phyloP scores from a whole-genome alignment of 1,140 invertebrate species.

The Protaetia brevitarsis region DNA sequence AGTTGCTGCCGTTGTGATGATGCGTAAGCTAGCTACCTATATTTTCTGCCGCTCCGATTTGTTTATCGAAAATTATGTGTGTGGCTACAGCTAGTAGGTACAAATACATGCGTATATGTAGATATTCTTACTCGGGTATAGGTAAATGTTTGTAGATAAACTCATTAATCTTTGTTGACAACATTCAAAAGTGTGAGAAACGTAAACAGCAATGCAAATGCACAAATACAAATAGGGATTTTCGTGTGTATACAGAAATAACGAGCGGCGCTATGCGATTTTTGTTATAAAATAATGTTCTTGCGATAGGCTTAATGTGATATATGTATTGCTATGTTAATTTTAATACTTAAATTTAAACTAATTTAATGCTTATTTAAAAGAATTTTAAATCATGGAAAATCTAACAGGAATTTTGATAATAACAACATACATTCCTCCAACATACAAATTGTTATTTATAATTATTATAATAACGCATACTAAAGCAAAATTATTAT shows the following conservation, averaged over 20 bases:
- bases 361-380: no score
- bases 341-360: no score
- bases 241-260: not conserved
- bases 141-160: conserved; percentile 14
- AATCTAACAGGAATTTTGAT: no score
- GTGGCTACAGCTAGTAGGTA: no score
- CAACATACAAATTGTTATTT: no score
- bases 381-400: no score
- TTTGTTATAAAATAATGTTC: not conserved
- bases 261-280: not conserved
- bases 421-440: no score
- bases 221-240: not conserved
- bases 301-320: not conserved
- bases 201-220: not conserved
- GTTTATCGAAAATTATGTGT: not conserved
- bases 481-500: no score
- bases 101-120: not conserved
- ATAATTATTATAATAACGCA: no score
- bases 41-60: no score
- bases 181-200: conserved; percentile 1
- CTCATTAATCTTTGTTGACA: conserved; percentile 17
- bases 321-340: not conserved
- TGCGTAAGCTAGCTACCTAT: no score
- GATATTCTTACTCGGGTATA: not conserved
- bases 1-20: no score